Evolutionary conservation across 1,140 invertebrate species (phyloP), one percentile per base, ranked within the genome.

Genomic region (Frieseomelitta varia): DNA sequence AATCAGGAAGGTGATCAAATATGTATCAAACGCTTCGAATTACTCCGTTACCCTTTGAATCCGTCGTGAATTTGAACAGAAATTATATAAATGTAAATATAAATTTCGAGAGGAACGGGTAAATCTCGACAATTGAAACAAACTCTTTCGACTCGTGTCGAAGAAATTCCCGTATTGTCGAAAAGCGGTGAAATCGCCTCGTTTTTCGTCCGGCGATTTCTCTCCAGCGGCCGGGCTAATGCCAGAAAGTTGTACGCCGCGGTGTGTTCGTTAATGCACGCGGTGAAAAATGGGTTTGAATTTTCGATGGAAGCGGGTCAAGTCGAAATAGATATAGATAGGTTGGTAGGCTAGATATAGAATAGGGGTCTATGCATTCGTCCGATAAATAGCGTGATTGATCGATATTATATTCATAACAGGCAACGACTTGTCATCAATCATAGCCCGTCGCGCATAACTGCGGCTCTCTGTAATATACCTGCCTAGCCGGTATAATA

Each of bases 391-490:
- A 93, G 91, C 91, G 91, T 94, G 93, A 94, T 94, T 93, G 93
- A 94, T 94, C 92, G 93, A 94, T 94, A 94, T 94, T 94, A 93
- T 94, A 94, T 94, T 94, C 93, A 94, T 94, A 93, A 92, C 92
- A 92, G 87, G 88, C 89, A 93, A 93, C 93, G 92, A 94, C 92
- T 93, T 93, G 93, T 93, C 93, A 94, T 94, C 93, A 93, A 94
- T 94, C 93, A 94, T 93, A 90, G 79, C 85, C 87, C 87, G 87
- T 88, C 89, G 85, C 84, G 84, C 89, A 90, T 91, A 91, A 91
- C 89, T 91, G 83, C 84, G 87, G 86, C 83, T 89, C 86, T 87
- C 83, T 84, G 89, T 91, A 91, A 92, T 91, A 91, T 92, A 91
- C 88, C 90, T 91, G 90, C 85, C 87, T 86, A 84, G 87, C 85